Base-by-base conservation (phyloP, 2,113 vertebrate genomes). In the Limnothrissa miodon region DNA sequence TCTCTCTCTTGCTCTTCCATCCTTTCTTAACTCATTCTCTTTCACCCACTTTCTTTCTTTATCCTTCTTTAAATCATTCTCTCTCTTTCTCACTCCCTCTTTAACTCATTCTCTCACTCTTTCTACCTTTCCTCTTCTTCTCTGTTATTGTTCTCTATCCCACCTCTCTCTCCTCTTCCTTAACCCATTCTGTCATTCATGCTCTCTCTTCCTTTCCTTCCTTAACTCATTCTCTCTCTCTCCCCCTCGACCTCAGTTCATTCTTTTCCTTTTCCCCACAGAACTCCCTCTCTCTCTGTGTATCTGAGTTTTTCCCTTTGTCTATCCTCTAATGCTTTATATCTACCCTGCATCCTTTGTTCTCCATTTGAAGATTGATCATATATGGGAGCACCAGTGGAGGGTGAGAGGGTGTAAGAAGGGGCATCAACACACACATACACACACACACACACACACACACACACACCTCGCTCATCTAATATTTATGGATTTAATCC, bases 401-500 rank as follows among this genome's bases (percentile, higher is more conserved):
- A 74, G 83, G 82, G 70, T 83, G 83, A 85, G n/a, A n/a, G n/a
- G 85, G 59, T 83, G 85, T 78, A 86, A 88, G 66, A 87, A 80
- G 70, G 39, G 83, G 39, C 78, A 89, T 89, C 80, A 82, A 78
- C 79, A 45, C 82, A 78, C 80, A 85, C 84, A 66, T n/a, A 78
- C 79, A 45, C 82, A n/a, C n/a, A n/a, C n/a, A n/a, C n/a, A n/a
- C n/a, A n/a, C n/a, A n/a, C n/a, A n/a, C n/a, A n/a, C n/a, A n/a
- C n/a, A 78, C 79, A 78, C 80, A 85, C 84, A 66, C 70, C 42
- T 79, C 53, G 8, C 82, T 85, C 84, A 90, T 89, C 44, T 83
- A 86, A 89, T 87, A 88, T 87, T 87, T 82, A 90, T 86, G 46
- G 78, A 62, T 70, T 23, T 87, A 84, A 86, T 88, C 62, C 82